Conservation (phyloP, 2,113 vertebrate species). For the Psettodes erumei region DNA sequence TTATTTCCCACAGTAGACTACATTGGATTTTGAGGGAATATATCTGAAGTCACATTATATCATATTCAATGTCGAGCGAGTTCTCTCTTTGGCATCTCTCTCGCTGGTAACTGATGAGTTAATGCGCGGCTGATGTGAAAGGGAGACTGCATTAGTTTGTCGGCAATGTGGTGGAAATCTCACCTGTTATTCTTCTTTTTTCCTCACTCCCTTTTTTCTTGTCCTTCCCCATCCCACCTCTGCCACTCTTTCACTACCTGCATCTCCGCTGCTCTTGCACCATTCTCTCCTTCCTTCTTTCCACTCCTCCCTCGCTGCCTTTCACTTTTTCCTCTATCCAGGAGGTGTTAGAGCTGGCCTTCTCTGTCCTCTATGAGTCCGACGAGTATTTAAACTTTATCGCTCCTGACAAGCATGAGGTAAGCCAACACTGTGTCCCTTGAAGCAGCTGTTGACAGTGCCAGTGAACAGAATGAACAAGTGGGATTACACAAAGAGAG, state of each 20-base stretch:
- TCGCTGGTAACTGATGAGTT: constrained; percentile 3
- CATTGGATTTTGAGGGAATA: neutral
- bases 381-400: constrained; percentile 99
- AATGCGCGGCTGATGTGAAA: constrained; percentile 39
- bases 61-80: neutral
- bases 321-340: constrained; percentile 73
- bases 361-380: constrained; percentile 97
- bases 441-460: constrained; percentile 11
- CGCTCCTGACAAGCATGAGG: constrained; percentile 99
- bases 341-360: constrained; percentile 98
- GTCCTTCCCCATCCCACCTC: constrained; percentile 1
- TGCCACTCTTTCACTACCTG: neutral
- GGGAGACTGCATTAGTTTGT: neutral
- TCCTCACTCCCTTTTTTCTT: neutral
- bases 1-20: neutral
- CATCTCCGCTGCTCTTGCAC: constrained; percentile 2
- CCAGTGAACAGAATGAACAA: constrained; percentile 18
- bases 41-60: neutral
- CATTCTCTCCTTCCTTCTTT: neutral
- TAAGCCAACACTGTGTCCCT: constrained; percentile 80
- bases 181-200: constrained; percentile 26
- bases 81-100: constrained; percentile 2
- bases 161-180: constrained; percentile 39
- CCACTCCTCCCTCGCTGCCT: constrained; percentile 7
- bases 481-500: neutral